phyloP scores from a whole-genome alignment of 2,113 vertebrate species.

The Camarhynchus parvulus region DNA sequence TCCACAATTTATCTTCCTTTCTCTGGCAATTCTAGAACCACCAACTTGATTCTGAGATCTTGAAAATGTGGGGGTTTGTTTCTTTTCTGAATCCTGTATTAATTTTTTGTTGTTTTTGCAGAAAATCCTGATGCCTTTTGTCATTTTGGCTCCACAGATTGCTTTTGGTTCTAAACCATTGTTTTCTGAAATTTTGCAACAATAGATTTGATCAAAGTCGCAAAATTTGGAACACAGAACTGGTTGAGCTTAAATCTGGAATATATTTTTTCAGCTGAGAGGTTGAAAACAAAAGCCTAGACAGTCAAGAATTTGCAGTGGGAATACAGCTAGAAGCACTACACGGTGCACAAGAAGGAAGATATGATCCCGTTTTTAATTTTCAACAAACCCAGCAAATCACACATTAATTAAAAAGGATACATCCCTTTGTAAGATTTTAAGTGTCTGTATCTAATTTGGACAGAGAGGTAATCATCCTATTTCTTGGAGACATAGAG shows the following conservation, averaged over 20 bases:
- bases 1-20: not conserved
- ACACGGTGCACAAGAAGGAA: not conserved
- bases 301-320: not conserved
- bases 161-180: not conserved
- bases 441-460: not conserved
- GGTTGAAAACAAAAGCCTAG: conserved; percentile 7
- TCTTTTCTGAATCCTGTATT: not conserved
- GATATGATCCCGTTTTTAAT: not conserved
- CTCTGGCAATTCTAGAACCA: not conserved
- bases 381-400: not conserved
- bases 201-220: not conserved
- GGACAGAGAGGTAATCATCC: not conserved
- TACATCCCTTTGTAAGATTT: not conserved
- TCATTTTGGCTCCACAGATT: not conserved
- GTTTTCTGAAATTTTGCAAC: conserved; percentile 13
- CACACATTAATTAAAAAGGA: not conserved
- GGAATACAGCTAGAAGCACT: not conserved
- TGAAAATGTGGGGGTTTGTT: fast-evolving
- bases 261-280: conserved; percentile 7
- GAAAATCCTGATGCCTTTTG: not conserved
- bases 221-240: not conserved
- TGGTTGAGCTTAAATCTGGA: not conserved
- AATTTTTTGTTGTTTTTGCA: not conserved
- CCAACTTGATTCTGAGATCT: not conserved
- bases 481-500: not conserved